Evolutionary conservation across 1,140 invertebrate genomes (phyloP), one percentile per base, ranked within the genome.

Genomic region (Anoplophora glabripennis): DNA sequence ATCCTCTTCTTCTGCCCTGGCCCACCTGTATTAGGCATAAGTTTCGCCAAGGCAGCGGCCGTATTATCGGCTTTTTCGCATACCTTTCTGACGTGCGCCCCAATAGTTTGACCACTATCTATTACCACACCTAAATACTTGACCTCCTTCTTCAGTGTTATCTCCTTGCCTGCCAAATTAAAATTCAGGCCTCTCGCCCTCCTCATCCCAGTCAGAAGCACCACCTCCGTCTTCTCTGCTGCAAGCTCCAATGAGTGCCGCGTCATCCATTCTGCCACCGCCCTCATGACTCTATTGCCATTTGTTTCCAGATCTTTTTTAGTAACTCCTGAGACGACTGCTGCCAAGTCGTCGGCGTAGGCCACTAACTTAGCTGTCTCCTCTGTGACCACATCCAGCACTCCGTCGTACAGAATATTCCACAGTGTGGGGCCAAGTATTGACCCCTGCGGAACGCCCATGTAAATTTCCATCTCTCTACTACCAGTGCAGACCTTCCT

Each of bases 391-490:
- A 70, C 12, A 1, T 58, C 18, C 7, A 76, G 56, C 0, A 74
- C 18, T 4, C 44, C 59, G 37, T 76, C 69, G 35, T 74, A 75
- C 0, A 61, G 21, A 1, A 65, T 42, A 35, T 73, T 74, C 72
- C 73, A 75, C 1, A 75, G 53, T 10, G 65, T 64, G 0, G 71
- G 72, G 1, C 72, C 71, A 0, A 73, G 49, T 4, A 73, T 57
- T 2, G 65, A 70, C 0, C 72, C 72, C 45, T 77, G 71, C 1
- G 73, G 67, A 0, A 70, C 66, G 17, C 47, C 47, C 4, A 63
- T 17, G n/a, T 17, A 41, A 11, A 48, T 55, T 33, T 55, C 35
- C 17, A 7, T 11, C 0, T 17, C 5, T 11, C 11, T 5, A 10
- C 17, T 21, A 18, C 17, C 14, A 7, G 17, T 1, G 9, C 10